A percentile compares a stretch with the other conserved stretches of the same genome.
Conservation (phyloP, 1,140 invertebrate genomes). For the Drosophila oshimai region DNA sequence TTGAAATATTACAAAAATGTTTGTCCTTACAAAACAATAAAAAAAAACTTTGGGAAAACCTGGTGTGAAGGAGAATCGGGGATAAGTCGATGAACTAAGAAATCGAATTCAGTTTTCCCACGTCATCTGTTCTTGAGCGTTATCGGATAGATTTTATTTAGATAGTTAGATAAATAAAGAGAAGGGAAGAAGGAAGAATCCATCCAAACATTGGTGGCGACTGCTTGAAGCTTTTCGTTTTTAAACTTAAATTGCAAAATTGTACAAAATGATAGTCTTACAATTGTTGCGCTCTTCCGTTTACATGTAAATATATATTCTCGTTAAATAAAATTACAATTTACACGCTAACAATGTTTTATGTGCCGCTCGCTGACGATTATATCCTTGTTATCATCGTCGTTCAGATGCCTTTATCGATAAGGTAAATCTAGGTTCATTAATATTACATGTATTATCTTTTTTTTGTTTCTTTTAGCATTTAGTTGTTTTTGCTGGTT, state of each 20-base stretch:
- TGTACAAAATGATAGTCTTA: conserved; percentile 72
- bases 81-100: not conserved
- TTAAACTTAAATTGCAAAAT: conserved; percentile 73
- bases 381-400: conserved; percentile 33
- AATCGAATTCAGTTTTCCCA: not conserved
- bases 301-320: conserved; percentile 41
- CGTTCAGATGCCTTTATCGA: conserved; percentile 52
- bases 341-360: conserved; percentile 75
- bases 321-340: conserved; percentile 72
- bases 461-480: conserved; percentile 7
- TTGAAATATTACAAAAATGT: conserved; percentile 42
- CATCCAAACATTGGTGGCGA: conserved; percentile 47
- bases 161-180: conserved; percentile 12
- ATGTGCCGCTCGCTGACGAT: conserved; percentile 57
- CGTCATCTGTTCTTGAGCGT: conserved; percentile 1
- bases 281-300: conserved; percentile 50
- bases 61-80: not conserved
- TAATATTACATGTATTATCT: conserved; percentile 60
- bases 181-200: conserved; percentile 4
- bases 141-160: not conserved
- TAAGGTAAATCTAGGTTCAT: conserved; percentile 68
- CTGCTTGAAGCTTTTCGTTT: conserved; percentile 52
- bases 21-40: conserved; percentile 15
- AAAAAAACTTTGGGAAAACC: conserved; percentile 1
- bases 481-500: conserved; percentile 20